Percentiles rank a stretch among this genome's conserved stretches.
Evolutionary conservation across 2,797 vertebrate species (phyloP).

Genomic region (Poeciliopsis presidionis): DNA sequence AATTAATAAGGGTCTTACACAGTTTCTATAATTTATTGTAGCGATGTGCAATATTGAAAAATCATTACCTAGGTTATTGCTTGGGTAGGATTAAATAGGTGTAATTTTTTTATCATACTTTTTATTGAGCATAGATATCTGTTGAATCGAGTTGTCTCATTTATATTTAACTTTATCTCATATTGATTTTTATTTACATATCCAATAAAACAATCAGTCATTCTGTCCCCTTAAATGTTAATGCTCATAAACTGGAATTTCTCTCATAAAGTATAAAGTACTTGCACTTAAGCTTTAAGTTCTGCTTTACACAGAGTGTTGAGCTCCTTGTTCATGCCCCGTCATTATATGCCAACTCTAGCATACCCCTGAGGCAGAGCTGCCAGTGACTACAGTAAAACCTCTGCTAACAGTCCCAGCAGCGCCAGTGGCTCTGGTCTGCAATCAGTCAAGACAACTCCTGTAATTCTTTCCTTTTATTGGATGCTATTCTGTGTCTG

Average conservation of each 20-base stretch:
- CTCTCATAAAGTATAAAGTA: not conserved
- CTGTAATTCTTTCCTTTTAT: conserved; percentile 12
- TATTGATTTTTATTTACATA: not conserved
- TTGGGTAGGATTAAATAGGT: not conserved
- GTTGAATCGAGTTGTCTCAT: not conserved
- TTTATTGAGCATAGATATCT: not conserved
- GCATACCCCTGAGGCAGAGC: not conserved
- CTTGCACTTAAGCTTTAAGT: not conserved
- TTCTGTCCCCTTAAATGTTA: not conserved
- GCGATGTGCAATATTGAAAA: not conserved
- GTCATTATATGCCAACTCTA: not conserved
- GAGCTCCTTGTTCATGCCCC: not conserved
- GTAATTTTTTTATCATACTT: not conserved
- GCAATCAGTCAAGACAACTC: conserved; percentile 24
- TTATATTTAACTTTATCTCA: not conserved
- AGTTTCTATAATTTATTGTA: not conserved
- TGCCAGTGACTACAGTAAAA: conserved; percentile 9
- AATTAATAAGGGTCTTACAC: not conserved
- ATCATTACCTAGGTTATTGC: not conserved
- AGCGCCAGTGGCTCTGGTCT: conserved; percentile 5
- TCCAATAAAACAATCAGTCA: not conserved
- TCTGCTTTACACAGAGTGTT: not conserved
- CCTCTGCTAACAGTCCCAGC: conserved; percentile 7
- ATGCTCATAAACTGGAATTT: not conserved
- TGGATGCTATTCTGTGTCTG: conserved; percentile 4